Percentiles rank a stretch among this genome's conserved stretches.
phyloP scores from a whole-genome alignment of 2,797 vertebrate species.

The Bovichtus diacanthus region DNA sequence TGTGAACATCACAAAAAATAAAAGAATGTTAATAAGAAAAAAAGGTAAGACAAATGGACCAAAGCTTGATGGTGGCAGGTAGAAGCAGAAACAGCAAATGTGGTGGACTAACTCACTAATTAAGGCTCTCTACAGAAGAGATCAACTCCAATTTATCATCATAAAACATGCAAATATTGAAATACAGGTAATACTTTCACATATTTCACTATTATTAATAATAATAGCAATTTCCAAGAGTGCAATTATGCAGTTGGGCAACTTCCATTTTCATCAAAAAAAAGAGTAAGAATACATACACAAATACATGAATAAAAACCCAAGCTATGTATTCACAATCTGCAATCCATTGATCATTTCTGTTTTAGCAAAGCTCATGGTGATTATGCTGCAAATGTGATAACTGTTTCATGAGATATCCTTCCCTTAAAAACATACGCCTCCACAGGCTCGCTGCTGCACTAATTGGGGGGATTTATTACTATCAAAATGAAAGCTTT shows the following conservation, averaged over 20 bases:
- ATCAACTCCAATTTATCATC: slow-evolving; percentile 39
- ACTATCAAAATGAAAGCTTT: slow-evolving; percentile 26
- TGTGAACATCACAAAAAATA: slow-evolving; percentile 29
- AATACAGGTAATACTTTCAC: slow-evolving; percentile 29
- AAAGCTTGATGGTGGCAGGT: slow-evolving; percentile 13
- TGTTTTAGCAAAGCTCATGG: slow-evolving; percentile 9
- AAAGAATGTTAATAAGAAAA: neutral
- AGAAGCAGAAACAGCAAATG: slow-evolving; percentile 19
- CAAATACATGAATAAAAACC: neutral
- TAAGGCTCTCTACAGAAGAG: slow-evolving; percentile 29
- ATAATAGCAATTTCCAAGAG: neutral
- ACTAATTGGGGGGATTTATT: slow-evolving; percentile 58
- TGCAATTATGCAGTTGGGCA: slow-evolving; percentile 24
- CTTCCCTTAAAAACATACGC: slow-evolving; percentile 13
- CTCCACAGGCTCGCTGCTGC: slow-evolving; percentile 27
- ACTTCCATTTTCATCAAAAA: slow-evolving; percentile 21
- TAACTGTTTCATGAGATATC: slow-evolving; percentile 35
- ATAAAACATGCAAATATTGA: slow-evolving; percentile 40
- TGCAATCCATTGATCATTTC: slow-evolving; percentile 33
- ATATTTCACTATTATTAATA: slow-evolving; percentile 17
- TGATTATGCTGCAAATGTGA: slow-evolving; percentile 52
- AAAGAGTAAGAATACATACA: neutral
- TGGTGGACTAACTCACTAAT: slow-evolving; percentile 34
- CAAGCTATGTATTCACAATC: slow-evolving; percentile 5
- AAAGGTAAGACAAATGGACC: slow-evolving; percentile 9